Percentiles rank a stretch among this genome's conserved stretches.
Conservation (phyloP, 2,113 vertebrate genomes). For the Mormoops blainvillei region DNA sequence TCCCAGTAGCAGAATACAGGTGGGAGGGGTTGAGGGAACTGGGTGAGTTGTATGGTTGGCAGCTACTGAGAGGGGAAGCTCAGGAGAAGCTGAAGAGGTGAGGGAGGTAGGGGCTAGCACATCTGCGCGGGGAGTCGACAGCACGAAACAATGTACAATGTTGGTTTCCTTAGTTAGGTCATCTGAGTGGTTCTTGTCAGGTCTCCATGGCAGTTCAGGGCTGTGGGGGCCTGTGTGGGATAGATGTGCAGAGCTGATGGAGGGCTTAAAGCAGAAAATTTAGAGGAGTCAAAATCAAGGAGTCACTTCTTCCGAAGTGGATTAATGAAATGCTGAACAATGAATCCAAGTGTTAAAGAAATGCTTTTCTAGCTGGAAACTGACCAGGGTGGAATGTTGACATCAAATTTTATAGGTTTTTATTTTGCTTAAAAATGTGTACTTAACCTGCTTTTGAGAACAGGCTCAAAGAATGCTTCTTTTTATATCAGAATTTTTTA, state of each 20-base stretch:
- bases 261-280: neutral
- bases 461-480: conserved; percentile 45
- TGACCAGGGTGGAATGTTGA: conserved; percentile 36
- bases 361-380: conserved; percentile 41
- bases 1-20: neutral
- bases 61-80: neutral
- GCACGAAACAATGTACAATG: rapidly evolving
- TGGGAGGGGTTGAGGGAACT: neutral
- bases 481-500: neutral
- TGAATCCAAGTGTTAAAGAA: neutral
- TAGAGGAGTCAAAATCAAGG: neutral
- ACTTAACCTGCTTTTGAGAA: conserved; percentile 53
- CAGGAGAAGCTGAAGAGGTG: neutral
- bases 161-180: neutral
- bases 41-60: neutral
- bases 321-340: neutral
- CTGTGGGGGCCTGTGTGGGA: neutral
- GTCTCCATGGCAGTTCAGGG: neutral
- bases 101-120: neutral
- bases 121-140: neutral
- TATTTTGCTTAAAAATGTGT: conserved; percentile 35
- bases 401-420: conserved; percentile 8
- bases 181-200: neutral
- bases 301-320: neutral
- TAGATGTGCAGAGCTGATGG: neutral